phyloP scores from a whole-genome alignment of 2,113 vertebrate species.

The Campylomormyrus numenius region DNA sequence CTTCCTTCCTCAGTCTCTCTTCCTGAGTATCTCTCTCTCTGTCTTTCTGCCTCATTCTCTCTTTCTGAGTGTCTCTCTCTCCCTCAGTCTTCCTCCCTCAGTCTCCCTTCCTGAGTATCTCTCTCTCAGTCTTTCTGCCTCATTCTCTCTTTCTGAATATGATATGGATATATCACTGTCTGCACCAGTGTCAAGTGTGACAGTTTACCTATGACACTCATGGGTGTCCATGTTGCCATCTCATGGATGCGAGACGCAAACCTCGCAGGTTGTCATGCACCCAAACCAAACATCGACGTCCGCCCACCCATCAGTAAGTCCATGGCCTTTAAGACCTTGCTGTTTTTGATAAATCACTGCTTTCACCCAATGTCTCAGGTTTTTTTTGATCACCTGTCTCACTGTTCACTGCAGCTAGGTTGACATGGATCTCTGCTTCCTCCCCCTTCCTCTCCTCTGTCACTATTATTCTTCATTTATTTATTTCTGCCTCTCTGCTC shows the following conservation, averaged over 20 bases:
- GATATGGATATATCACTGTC: neutral
- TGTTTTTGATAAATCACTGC: neutral
- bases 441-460: neutral
- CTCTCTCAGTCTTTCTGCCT: neutral
- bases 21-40: neutral
- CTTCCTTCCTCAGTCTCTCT: neutral
- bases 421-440: neutral
- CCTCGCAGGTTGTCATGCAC: neutral
- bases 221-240: neutral
- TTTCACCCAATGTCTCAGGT: neutral
- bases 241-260: neutral
- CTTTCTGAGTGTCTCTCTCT: neutral
- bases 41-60: conserved; percentile 13
- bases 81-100: neutral
- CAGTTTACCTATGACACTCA: neutral
- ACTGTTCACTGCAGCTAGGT: neutral
- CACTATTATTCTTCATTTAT: neutral
- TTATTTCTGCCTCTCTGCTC: neutral
- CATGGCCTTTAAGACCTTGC: neutral
- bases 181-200: neutral
- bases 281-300: neutral
- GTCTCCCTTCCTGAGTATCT: neutral
- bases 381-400: neutral
- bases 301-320: neutral
- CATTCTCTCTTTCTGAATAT: neutral